Conservation (phyloP, 2,888 invertebrate species). For the Tiphia femorata region DNA sequence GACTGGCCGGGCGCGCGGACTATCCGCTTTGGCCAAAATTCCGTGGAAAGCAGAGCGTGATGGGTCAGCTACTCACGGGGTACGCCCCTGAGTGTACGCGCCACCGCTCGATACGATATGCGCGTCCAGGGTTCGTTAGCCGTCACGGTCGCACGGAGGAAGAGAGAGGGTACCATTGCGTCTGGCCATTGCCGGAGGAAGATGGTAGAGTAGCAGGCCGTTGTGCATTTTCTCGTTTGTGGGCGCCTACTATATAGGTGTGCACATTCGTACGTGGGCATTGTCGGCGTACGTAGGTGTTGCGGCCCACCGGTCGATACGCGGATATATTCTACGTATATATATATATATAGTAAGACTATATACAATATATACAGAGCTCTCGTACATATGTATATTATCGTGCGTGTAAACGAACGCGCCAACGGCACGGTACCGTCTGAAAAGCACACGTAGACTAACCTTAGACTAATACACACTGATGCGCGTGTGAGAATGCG, state of each 20-base stretch:
- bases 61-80: slow-evolving; percentile 3
- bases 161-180: slow-evolving; percentile 22
- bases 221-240: slow-evolving; percentile 18
- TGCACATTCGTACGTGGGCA: slow-evolving; percentile 27
- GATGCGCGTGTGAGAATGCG: not conserved
- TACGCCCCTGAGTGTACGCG: slow-evolving; percentile 43
- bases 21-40: not conserved
- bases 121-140: slow-evolving; percentile 59
- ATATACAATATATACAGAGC: too few relatives aligned
- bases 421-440: too few relatives aligned
- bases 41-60: not conserved
- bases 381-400: too few relatives aligned
- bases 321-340: too few relatives aligned
- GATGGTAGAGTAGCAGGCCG: slow-evolving; percentile 21
- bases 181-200: slow-evolving; percentile 5
- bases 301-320: not conserved
- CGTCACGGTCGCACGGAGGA: slow-evolving; percentile 58
- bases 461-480: too few relatives aligned
- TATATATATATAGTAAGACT: too few relatives aligned
- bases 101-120: slow-evolving; percentile 50
- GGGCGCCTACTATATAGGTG: slow-evolving; percentile 12
- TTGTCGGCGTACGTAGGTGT: slow-evolving; percentile 8
- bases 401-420: not conserved
- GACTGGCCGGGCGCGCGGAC: not conserved
- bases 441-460: too few relatives aligned